Conservation (phyloP, 2,888 invertebrate species). For the Sinotaia quadrata region DNA sequence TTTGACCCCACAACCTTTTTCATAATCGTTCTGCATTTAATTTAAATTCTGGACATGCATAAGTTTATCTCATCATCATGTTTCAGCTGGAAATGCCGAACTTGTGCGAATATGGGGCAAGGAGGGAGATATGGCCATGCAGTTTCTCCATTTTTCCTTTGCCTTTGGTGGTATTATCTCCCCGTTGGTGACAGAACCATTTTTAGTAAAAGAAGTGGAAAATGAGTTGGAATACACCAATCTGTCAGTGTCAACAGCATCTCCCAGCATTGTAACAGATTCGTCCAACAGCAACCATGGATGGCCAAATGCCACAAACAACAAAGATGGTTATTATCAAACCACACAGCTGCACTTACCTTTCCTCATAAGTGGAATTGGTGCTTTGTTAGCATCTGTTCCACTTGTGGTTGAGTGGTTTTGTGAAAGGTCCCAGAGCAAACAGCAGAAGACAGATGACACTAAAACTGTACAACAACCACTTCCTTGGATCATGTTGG, state of each 20-base stretch:
- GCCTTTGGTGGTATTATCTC: conserved; percentile 73
- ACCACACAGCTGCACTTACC: conserved; percentile 36
- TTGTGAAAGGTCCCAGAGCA: conserved; percentile 28
- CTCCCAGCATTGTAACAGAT: neutral
- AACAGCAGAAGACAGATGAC: conserved; percentile 15
- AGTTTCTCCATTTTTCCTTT: conserved; percentile 73
- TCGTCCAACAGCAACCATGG: neutral
- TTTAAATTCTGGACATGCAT: neutral
- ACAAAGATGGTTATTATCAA: neutral
- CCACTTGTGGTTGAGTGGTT: conserved; percentile 36
- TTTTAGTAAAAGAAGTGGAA: conserved; percentile 52
- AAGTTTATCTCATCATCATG: conserved; percentile 6
- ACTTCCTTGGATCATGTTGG: conserved; percentile 35
- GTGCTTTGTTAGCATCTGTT: conserved; percentile 34
- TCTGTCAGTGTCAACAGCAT: neutral
- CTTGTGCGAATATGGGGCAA: conserved; percentile 68
- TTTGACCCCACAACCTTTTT: neutral
- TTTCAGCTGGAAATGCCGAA: conserved; percentile 68
- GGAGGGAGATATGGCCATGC: conserved; percentile 71
- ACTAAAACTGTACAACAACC: conserved; percentile 22
- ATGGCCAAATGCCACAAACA: neutral
- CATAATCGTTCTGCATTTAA: neutral
- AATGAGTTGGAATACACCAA: neutral
- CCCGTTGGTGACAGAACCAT: conserved; percentile 72
- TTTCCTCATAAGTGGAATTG: conserved; percentile 43